Conservation (phyloP, 2,888 invertebrate genomes). For the Latheticus oryzae region DNA sequence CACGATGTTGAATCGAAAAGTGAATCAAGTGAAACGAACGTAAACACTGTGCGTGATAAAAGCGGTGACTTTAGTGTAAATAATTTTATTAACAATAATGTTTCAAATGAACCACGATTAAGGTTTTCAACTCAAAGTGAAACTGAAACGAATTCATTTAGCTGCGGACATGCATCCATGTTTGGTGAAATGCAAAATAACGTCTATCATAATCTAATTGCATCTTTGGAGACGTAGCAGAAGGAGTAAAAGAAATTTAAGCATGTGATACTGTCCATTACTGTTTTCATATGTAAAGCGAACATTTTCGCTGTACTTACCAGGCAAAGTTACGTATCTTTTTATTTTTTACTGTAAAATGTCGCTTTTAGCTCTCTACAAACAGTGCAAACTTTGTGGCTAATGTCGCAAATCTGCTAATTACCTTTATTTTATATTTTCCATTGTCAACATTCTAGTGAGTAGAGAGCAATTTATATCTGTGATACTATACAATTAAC, state of each 20-base stretch:
- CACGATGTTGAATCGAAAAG: conserved; percentile 41
- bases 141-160: conserved; percentile 57
- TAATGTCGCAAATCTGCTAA: conserved; percentile 4
- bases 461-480: conserved; percentile 46
- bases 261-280: conserved; percentile 13
- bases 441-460: conserved; percentile 17
- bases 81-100: conserved; percentile 58
- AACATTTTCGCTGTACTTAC: conserved; percentile 16
- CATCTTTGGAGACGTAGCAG: conserved; percentile 70
- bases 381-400: conserved; percentile 19
- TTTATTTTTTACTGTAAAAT: conserved; percentile 9
- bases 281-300: conserved; percentile 10
- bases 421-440: conserved; percentile 1
- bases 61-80: conserved; percentile 57
- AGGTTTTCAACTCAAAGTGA: conserved; percentile 49
- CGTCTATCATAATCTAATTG: conserved; percentile 71
- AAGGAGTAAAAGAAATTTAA: conserved; percentile 44
- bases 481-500: conserved; percentile 55
- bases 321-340: conserved; percentile 17
- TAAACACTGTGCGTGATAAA: conserved; percentile 33
- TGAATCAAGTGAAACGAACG: conserved; percentile 16
- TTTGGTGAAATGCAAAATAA: conserved; percentile 72
- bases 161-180: conserved; percentile 76
- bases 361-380: conserved; percentile 43
- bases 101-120: conserved; percentile 45